phyloP scores from a whole-genome alignment of 2,888 invertebrate genomes.

The Drosophila flavopinicola region DNA sequence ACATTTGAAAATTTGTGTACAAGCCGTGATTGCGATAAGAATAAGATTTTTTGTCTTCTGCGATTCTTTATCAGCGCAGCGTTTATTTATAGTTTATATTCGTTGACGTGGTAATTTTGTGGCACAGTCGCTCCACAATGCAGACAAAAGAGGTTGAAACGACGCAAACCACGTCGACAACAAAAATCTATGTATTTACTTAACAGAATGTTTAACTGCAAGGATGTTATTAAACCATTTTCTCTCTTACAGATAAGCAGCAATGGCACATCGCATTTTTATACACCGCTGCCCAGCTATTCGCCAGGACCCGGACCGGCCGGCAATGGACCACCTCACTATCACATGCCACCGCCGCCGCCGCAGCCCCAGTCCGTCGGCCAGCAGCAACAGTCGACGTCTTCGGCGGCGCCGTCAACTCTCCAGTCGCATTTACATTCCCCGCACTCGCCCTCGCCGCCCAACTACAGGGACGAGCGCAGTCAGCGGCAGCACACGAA shows the following conservation, averaged over 20 bases:
- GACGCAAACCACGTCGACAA: slow-evolving; percentile 40
- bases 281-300: slow-evolving; percentile 86
- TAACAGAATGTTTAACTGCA: too few species aligned
- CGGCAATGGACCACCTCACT: slow-evolving; percentile 82
- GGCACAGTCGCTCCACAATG: slow-evolving; percentile 19
- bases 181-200: slow-evolving; percentile 12
- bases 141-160: slow-evolving; percentile 26
- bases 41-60: not conserved
- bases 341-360: slow-evolving; percentile 76
- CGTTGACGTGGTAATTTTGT: slow-evolving; percentile 46
- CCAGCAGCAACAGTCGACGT: slow-evolving; percentile 78
- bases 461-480: slow-evolving; percentile 91
- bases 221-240: not conserved
- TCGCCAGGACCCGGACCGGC: slow-evolving; percentile 86
- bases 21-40: slow-evolving; percentile 3
- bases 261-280: slow-evolving; percentile 90
- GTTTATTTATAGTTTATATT: slow-evolving; percentile 30
- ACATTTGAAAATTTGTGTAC: not conserved
- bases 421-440: slow-evolving; percentile 85
- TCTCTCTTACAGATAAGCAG: slow-evolving; percentile 86
- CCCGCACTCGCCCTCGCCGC: slow-evolving; percentile 89
- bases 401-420: slow-evolving; percentile 37
- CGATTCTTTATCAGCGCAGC: slow-evolving; percentile 28
- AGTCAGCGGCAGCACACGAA: slow-evolving; percentile 91
- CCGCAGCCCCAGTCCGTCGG: slow-evolving; percentile 50